Evolutionary conservation across 2,113 vertebrate genomes (phyloP), one percentile per base, ranked within the genome.

Genomic region (Chamaea fasciata): DNA sequence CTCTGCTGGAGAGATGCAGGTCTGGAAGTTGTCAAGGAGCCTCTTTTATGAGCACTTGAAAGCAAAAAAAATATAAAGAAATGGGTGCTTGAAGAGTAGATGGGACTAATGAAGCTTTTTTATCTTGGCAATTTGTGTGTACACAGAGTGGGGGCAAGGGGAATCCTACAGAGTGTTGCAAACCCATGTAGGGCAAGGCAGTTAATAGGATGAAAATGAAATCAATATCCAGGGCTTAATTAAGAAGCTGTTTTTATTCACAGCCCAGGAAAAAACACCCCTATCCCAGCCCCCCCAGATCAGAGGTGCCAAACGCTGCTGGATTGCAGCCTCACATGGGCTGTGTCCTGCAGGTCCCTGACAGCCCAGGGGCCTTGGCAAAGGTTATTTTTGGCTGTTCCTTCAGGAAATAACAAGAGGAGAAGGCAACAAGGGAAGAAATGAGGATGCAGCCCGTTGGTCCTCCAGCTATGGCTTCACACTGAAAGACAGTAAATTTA

Each of bases 41-140:
- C 47, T 91, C 60, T 95, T 96, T 91, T 47, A 84, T 87, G 88
- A 93, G 80, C 86, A 56, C 94, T 93, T 94, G 74, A 95, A 93
- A 95, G 89, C 10, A 27, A n/a, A 69, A 69, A 41, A 71, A 69
- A 62, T 0, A 64, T 4, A 70, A 70, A 47, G 31, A 68, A 69
- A 41, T 30, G 44, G 35, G 35, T 84, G 64, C 80, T 88, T 92
- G 83, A 95, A 75, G 80, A 78, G 86, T 41, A 41, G 89, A 26
- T 47, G 55, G 89, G 60, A 52, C 83, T 97, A 89, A 93, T 84
- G 95, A 96, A 92, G 91, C 47, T 89, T 87, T 89, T 95, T 96
- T 44, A 91, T 93, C 89, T 81, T 22, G 57, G 49, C 83, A 33
- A 10, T 67, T 90, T 75, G 80, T 80, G 31, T 71, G 52, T 83